Conservation (phyloP, 2,113 vertebrate genomes). For the Thalassoma bifasciatum region DNA sequence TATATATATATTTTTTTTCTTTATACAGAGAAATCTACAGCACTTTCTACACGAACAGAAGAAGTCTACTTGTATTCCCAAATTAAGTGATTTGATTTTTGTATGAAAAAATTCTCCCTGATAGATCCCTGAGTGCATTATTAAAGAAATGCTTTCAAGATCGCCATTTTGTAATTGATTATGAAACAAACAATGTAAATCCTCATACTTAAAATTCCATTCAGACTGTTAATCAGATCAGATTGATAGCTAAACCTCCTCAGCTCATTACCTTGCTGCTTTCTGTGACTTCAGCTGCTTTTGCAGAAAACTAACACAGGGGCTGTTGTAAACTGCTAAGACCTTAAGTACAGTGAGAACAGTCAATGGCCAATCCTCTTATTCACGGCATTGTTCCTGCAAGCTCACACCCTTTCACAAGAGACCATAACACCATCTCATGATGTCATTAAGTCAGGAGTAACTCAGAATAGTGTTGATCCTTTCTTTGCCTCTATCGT, state of each 20-base stretch:
- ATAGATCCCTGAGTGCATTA: too few species aligned
- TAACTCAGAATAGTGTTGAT: neutral
- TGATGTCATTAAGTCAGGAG: neutral
- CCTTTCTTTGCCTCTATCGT: too few species aligned
- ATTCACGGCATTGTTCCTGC: constrained; percentile 24
- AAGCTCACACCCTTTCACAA: neutral
- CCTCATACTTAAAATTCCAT: too few species aligned
- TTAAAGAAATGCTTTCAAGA: too few species aligned
- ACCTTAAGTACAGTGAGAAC: constrained; percentile 13
- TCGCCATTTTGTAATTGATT: too few species aligned
- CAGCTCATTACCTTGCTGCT: neutral
- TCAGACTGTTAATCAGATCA: neutral
- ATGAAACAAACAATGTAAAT: too few species aligned
- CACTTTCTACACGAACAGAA: too few species aligned
- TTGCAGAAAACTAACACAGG: constrained; percentile 11
- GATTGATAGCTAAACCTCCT: neutral
- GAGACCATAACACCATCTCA: neutral
- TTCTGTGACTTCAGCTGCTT: neutral
- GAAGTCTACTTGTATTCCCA: too few species aligned
- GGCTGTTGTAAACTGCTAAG: constrained; percentile 11
- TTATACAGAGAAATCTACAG: too few species aligned
- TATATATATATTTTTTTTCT: too few species aligned
- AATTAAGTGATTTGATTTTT: too few species aligned
- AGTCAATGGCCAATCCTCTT: constrained; percentile 16
- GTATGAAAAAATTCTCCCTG: too few species aligned